Evolutionary conservation across 2,797 vertebrate species (phyloP).

Genomic region (Lateolabrax maculatus): DNA sequence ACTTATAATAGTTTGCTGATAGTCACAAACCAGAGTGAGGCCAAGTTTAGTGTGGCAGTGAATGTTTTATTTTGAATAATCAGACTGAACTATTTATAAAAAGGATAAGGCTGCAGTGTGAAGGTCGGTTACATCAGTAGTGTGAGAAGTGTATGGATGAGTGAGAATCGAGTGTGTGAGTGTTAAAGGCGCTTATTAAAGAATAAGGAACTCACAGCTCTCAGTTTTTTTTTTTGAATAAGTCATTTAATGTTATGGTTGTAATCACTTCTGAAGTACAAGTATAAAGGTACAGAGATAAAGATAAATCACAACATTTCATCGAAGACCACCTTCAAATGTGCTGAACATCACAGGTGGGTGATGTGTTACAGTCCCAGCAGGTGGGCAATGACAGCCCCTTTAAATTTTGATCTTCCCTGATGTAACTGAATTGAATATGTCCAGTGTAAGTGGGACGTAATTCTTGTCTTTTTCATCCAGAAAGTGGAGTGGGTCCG

Average conservation of each 20-base stretch:
- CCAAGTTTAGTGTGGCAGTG: no score
- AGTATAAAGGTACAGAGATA: neutral
- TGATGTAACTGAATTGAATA: conserved; percentile 79
- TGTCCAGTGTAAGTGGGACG: conserved; percentile 82
- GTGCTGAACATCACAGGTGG: neutral
- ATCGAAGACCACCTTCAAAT: neutral
- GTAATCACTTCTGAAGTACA: neutral
- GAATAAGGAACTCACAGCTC: neutral
- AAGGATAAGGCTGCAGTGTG: no score
- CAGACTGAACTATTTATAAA: no score
- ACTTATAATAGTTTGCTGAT: neutral
- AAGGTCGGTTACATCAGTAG: no score
- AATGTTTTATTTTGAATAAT: no score
- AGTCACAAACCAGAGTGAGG: neutral
- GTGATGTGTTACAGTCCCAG: neutral
- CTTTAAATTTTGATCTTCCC: conserved; percentile 82
- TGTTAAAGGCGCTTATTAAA: no score
- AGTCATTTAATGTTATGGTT: neutral
- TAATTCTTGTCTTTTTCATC: conserved; percentile 82
- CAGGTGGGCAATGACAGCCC: neutral
- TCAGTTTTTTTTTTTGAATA: no score
- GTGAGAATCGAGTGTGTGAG: no score
- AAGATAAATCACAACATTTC: neutral
- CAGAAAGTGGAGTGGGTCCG: conserved; percentile 86
- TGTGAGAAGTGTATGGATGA: no score